Evolutionary conservation across 2,113 vertebrate species (phyloP), one percentile per base, ranked within the genome.

Genomic region (Sinocyclocheilus anshuiensis): DNA sequence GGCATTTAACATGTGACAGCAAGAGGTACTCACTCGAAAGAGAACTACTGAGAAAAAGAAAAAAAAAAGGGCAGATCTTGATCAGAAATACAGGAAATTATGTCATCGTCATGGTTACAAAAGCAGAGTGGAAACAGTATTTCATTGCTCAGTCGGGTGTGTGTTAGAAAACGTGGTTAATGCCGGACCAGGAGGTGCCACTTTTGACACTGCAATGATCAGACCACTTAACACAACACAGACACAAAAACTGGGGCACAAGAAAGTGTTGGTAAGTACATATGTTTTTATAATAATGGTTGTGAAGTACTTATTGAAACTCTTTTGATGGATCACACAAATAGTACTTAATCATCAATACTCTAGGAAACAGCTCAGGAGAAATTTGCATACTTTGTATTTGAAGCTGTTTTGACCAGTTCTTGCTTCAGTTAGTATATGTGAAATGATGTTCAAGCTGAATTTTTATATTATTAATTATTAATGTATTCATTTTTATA

Each of bases 31-130:
- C 48, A 42, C 29, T 55, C 63, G 33, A 83, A 57, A 77, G 53
- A 86, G 75, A 74, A 55, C 59, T 45, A 75, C 81, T 45, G 61
- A 76, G 33, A 67, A 53, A 82, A 78, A 72, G 39, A 13, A 77
- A 48, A 77, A 84, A 65, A 85, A 61, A 24, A 5, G 72, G 86
- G 81, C 87, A 82, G 84, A 76, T n/a, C 36, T 36, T 45, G 8
- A 69, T 87, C 81, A 83, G 20, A 74, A 86, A 71, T 77, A 93
- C 93, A 95, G 94, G 94, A 95, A 95, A 93, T 95, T 77, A 85
- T 86, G 90, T 93, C 88, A 90, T 94, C 90, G 92, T 90, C 80
- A 94, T 93, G 87, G 94, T 91, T 90, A 93, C 93, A 48, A 65
- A 29, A 77, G 13, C 55, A 45, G 80, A 79, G 84, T 88, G 91